Percentiles rank a stretch among this genome's conserved stretches.
phyloP scores from a whole-genome alignment of 2,888 invertebrate species.

The Cataglyphis cursor region DNA sequence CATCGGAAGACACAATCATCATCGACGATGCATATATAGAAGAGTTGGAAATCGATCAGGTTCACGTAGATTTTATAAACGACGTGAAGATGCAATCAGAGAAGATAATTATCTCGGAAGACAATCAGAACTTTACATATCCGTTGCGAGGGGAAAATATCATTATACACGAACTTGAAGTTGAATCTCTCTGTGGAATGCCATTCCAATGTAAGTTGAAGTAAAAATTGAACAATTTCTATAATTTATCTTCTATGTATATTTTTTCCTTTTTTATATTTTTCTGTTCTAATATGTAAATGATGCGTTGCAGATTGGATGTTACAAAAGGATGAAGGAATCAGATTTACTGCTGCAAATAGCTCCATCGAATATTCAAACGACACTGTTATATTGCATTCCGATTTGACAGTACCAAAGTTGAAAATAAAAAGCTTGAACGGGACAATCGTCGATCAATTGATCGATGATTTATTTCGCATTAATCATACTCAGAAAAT shows the following conservation, averaged over 20 bases:
- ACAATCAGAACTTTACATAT: constrained; percentile 60
- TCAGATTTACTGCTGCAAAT: constrained; percentile 48
- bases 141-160: constrained; percentile 70
- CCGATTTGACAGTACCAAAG: constrained; percentile 65
- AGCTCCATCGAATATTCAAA: constrained; percentile 61
- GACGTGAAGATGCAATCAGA: constrained; percentile 44
- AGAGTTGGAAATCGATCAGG: constrained; percentile 72
- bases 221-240: background rate
- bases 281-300: background rate
- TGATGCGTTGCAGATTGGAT: constrained; percentile 75
- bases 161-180: constrained; percentile 72
- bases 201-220: constrained; percentile 74
- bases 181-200: constrained; percentile 80
- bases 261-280: background rate
- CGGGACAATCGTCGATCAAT: constrained; percentile 63
- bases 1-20: constrained; percentile 63
- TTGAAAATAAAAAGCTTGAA: constrained; percentile 73
- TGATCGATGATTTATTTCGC: constrained; percentile 75
- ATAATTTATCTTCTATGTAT: background rate
- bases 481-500: constrained; percentile 74
- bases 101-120: constrained; percentile 55
- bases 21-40: constrained; percentile 74
- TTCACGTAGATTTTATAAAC: constrained; percentile 74
- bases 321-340: constrained; percentile 54
- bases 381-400: constrained; percentile 73